phyloP scores from a whole-genome alignment of 1,140 invertebrate species.

The Chymomyza costata region DNA sequence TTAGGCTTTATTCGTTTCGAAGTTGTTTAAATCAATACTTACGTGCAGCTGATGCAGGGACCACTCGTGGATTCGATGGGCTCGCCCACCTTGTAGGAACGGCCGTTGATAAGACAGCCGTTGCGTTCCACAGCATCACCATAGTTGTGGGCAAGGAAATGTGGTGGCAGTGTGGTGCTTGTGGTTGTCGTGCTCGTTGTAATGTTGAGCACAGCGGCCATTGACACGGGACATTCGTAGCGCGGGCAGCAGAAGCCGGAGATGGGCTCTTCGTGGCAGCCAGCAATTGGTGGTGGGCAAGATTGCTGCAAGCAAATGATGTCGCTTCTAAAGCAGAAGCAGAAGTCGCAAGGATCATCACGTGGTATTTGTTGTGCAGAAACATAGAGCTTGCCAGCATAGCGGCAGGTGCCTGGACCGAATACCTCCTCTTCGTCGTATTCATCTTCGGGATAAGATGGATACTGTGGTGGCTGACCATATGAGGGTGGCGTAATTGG shows the following conservation, averaged over 20 bases:
- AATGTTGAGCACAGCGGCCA: conserved; percentile 85
- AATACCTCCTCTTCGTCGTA: conserved; percentile 85
- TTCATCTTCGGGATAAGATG: conserved; percentile 76
- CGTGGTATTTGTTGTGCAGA: conserved; percentile 95
- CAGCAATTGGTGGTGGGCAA: conserved; percentile 93
- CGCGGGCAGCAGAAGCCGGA: conserved; percentile 95
- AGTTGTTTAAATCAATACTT: conserved; percentile 76
- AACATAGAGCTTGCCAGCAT: conserved; percentile 93
- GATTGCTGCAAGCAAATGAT: conserved; percentile 96
- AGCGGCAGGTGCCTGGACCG: conserved; percentile 91
- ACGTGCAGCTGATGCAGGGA: conserved; percentile 94
- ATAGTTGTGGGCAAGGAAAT: conserved; percentile 86
- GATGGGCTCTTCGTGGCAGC: conserved; percentile 93
- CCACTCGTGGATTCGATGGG: conserved; percentile 88
- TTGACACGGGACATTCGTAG: conserved; percentile 93
- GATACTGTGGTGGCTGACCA: conserved; percentile 68
- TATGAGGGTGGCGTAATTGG: conserved; percentile 66
- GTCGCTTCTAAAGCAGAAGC: conserved; percentile 97
- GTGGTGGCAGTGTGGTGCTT: conserved; percentile 88
- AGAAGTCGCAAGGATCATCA: conserved; percentile 96
- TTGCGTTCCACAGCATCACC: conserved; percentile 83
- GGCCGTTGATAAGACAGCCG: conserved; percentile 89
- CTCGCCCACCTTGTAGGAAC: conserved; percentile 89
- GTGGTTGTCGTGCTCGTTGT: conserved; percentile 90
- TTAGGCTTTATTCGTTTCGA: neutral